Evolutionary conservation across 1,140 invertebrate species (phyloP), one percentile per base, ranked within the genome.

Genomic region (Saccostrea glomerata): DNA sequence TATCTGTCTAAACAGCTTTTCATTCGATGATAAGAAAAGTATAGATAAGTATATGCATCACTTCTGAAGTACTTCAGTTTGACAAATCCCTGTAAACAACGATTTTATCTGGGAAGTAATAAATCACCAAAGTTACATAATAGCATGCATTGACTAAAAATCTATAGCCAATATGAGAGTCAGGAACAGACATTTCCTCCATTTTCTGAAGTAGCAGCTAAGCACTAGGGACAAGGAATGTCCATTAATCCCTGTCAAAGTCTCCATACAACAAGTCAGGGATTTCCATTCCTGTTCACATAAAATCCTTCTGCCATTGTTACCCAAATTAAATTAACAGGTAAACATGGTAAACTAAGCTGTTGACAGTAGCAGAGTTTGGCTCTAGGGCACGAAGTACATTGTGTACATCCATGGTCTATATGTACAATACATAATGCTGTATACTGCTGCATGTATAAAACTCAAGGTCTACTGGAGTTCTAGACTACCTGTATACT

Each of bases 101-200:
- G 58, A 63, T 63, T 20, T 63, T n/a, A 20, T 20, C 58, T 20
- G 7, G 15, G n/a, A 63, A 20, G 58, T 36, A 25, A 77, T 77
- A 77, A 77, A 25, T 77, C 70, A 77, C 30, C 13, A 25, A 77
- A 11, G 30, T 77, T 77, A 77, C 25, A 77, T 30, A 77, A 77
- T 36, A 77, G 30, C 30, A 25, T 77, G 70, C 70, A 77, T 77
- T 77, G 15, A 77, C 70, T 17, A 77, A 77, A 77, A 47, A 36
- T 36, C 30, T 47, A 7, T 77, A 30, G 70, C 25, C 70, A 77
- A 36, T 77, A 30, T 25, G 13, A 30, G 36, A 77, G n/a, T 20
- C 58, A 63, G 58, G n/a, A 17, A 63, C 70, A 25, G 13, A 12
- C 25, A 77, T 36, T 30, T 77, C 13, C 2, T 12, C 30, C 25